Base-by-base conservation (phyloP, 2,113 vertebrate species). In the Perca flavescens region DNA sequence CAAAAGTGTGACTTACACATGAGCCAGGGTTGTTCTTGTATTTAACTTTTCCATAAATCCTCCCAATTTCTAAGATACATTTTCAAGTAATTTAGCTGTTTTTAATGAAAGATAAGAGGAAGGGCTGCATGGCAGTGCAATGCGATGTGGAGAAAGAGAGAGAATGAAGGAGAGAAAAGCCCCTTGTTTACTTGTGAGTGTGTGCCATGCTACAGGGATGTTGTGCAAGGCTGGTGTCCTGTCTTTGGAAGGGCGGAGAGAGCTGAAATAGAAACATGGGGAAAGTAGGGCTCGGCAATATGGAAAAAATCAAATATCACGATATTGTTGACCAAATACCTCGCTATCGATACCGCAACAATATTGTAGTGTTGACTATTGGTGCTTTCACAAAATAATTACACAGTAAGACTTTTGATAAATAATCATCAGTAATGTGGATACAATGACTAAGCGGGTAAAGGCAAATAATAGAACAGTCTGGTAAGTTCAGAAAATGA, bases 161-260 rank as follows among this genome's bases (percentile, higher is more conserved):
- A 47, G 17, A 53, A 21, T 6, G 40, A 57, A 34, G 14, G 31
- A 68, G 46, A 57, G 36, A 28, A 61, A 77, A 28, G 19, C 0
- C 8, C 12, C 46, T 47, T 58, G 25, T 74, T 52, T 77, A 22
- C 69, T 25, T 58, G 40, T 19, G 52, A 47, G 58, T 22, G 56
- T 77, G 70, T 73, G 75, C 86, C 88, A 91, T 87, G 76, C 82
- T 84, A 78, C 56, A 61, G 60, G 47, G 78, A 70, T 76, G 66
- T 86, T 89, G 84, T 89, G 90, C 82, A 91, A 92, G 71, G 67
- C 46, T 73, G 79, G 76, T 31, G 43, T 82, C 70, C 77, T 58
- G 21, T 58, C 43, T 60, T 49, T 66, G 40, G 21, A 34, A 63
- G 66, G 75, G 75, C 80, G 74, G 72, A 25, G 21, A 72, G 50